Evolutionary conservation across 2,113 vertebrate genomes (phyloP).

Genomic region (Rhombomys opimus): DNA sequence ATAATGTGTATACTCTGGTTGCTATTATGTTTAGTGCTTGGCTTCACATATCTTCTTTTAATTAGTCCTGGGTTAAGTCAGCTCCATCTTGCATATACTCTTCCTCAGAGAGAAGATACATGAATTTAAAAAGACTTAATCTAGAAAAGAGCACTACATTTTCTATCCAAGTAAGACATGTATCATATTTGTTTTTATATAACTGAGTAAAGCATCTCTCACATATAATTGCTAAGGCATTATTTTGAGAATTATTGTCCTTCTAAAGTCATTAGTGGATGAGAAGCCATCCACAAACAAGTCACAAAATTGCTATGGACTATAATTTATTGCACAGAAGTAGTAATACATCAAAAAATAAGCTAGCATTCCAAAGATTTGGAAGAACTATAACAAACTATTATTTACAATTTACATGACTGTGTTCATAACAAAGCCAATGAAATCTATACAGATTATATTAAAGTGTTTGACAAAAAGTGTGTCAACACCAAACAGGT

Average conservation of each 20-base stretch:
- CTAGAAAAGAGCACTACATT: neutral
- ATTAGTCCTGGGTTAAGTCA: neutral
- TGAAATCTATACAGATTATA: neutral
- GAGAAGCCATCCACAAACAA: neutral
- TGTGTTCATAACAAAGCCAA: neutral
- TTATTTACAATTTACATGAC: neutral
- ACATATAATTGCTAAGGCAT: neutral
- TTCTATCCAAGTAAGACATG: neutral
- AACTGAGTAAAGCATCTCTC: neutral
- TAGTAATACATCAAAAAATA: neutral
- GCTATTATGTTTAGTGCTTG: neutral
- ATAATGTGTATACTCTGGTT: neutral
- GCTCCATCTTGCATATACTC: neutral
- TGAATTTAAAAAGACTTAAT: neutral
- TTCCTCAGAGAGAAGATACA: neutral
- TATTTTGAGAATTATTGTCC: neutral
- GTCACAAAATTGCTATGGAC: neutral
- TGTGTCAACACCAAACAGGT: neutral
- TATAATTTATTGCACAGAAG: neutral
- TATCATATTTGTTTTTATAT: neutral
- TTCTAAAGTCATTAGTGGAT: neutral
- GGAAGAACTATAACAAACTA: neutral
- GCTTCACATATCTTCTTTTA: neutral
- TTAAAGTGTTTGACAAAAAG: neutral
- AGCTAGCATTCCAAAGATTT: neutral